phyloP scores from a whole-genome alignment of 2,113 vertebrate species.

The Aythya baeri region DNA sequence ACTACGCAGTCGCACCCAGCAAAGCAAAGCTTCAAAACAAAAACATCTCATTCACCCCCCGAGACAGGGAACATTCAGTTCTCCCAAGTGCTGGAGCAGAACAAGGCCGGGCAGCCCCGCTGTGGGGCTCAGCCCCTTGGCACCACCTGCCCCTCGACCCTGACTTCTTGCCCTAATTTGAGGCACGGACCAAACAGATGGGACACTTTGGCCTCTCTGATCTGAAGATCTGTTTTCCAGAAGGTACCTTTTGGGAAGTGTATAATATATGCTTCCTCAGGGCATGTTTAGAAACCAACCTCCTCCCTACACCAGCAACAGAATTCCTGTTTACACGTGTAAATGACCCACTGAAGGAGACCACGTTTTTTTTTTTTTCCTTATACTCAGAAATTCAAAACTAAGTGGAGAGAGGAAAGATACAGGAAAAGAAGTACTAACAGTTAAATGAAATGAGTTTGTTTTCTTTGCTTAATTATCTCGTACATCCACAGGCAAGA shows the following conservation, averaged over 20 bases:
- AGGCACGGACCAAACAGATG: not conserved
- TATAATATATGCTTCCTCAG: not conserved
- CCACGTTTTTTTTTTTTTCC: not conserved
- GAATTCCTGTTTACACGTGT: not conserved
- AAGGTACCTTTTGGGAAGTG: not conserved
- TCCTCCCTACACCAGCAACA: not conserved
- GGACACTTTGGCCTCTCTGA: not conserved
- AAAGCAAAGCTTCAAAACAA: slow-evolving; percentile 20
- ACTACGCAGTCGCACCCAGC: not conserved
- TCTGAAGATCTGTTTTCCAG: not conserved
- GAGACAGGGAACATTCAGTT: not conserved
- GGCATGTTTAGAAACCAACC: not conserved
- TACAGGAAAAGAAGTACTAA: not conserved
- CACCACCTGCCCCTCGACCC: not conserved
- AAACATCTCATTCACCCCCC: not conserved
- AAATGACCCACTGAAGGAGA: not conserved
- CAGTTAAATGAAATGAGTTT: not conserved
- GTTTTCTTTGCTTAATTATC: not conserved
- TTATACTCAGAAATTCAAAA: not conserved
- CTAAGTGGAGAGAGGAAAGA: not conserved
- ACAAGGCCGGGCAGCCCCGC: too few relatives aligned
- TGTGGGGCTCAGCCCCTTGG: not conserved
- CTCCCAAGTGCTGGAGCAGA: not conserved
- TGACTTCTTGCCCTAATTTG: not conserved
- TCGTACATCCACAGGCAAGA: not conserved